Percentiles rank a stretch among this genome's conserved stretches.
Conservation (phyloP, 2,113 vertebrate genomes). For the Glareola pratincola region DNA sequence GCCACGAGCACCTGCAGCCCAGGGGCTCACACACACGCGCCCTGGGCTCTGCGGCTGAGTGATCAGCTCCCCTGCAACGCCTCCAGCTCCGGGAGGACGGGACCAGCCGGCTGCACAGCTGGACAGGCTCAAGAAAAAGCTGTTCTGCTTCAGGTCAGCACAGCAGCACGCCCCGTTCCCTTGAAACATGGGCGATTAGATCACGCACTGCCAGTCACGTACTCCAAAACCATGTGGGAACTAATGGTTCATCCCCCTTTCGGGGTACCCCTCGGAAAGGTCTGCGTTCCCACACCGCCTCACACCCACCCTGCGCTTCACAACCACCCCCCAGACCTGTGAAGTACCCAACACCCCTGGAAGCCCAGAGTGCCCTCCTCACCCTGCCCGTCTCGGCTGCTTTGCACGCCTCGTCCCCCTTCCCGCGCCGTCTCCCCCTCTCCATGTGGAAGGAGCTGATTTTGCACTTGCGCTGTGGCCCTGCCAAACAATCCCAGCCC, state of each 20-base stretch:
- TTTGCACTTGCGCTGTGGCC: neutral
- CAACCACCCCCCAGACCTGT: neutral
- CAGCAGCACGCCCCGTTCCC: neutral
- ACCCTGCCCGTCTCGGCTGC: neutral
- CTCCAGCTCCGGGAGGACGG: neutral
- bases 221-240: neutral
- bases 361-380: neutral
- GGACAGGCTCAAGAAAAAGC: neutral
- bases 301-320: neutral
- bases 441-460: neutral
- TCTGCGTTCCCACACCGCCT: neutral
- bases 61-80: neutral
- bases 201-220: neutral
- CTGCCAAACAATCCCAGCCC: neutral
- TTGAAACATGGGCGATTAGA: neutral
- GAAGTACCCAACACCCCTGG: neutral
- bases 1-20: neutral
- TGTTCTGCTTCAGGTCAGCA: neutral
- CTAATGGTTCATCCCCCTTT: neutral
- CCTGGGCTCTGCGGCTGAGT: neutral
- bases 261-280: rapidly evolving
- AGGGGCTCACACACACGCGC: neutral
- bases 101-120: neutral
- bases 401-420: neutral
- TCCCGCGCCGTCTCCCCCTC: neutral